Percentiles rank a stretch among this genome's conserved stretches.
Evolutionary conservation across 2,888 invertebrate species (phyloP).

Genomic region (Parapristionchus giblindavisi): DNA sequence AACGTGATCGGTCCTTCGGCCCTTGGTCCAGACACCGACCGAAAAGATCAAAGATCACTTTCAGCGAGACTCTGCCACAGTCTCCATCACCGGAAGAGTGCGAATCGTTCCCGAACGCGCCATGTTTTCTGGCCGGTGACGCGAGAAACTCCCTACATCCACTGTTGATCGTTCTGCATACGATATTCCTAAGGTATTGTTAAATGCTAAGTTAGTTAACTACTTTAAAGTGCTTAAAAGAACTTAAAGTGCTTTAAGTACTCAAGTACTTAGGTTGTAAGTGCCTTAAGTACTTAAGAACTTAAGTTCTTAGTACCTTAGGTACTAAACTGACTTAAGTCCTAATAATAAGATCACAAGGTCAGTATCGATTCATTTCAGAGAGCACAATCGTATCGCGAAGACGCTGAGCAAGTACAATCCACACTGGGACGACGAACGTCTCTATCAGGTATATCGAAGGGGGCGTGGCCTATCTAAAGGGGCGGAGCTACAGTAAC

Average conservation of each 20-base stretch:
- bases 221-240: no score
- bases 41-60: no score
- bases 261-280: no score
- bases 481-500: no score
- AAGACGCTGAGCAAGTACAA: conserved; percentile 59
- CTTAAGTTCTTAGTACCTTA: no score
- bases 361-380: neutral
- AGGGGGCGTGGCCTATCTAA: no score
- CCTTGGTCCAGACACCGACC: no score
- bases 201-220: no score
- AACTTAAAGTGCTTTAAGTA: no score
- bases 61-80: conserved; percentile 48
- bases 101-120: conserved; percentile 46
- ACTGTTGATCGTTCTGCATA: conserved; percentile 64
- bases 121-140: conserved; percentile 62
- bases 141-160: conserved; percentile 67
- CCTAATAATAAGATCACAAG: neutral
- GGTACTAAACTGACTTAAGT: no score
- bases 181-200: conserved; percentile 64
- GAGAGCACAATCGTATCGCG: conserved; percentile 69
- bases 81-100: conserved; percentile 76
- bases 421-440: conserved; percentile 70
- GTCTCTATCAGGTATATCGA: conserved; percentile 62
- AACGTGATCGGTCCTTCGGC: no score
- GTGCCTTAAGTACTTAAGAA: no score